Percentiles rank a stretch among this genome's conserved stretches.
Evolutionary conservation across 2,113 vertebrate species (phyloP).

Genomic region (Gorilla gorilla): DNA sequence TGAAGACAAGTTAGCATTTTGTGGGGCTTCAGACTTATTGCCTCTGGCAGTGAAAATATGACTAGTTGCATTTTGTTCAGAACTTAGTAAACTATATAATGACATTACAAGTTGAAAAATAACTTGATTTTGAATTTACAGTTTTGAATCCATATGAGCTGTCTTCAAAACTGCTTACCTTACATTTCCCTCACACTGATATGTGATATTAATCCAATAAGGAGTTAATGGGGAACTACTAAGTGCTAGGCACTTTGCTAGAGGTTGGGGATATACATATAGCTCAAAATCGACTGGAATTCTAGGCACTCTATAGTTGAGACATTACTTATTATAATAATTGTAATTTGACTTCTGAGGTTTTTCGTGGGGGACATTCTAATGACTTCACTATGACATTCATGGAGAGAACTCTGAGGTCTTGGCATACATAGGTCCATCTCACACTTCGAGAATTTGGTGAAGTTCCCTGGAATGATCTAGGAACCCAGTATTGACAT

Average conservation of each 20-base stretch:
- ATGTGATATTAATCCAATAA: background rate
- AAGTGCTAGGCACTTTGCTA: background rate
- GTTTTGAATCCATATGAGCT: background rate
- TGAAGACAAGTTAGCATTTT: slow-evolving; percentile 35
- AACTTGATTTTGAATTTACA: slow-evolving; percentile 44
- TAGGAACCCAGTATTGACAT: slow-evolving; percentile 6
- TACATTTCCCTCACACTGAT: background rate
- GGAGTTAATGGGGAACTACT: background rate
- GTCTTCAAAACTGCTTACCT: background rate
- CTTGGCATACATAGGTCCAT: background rate
- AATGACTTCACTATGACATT: slow-evolving; percentile 20
- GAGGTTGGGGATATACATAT: background rate
- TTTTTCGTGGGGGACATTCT: slow-evolving; percentile 5
- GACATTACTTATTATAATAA: background rate
- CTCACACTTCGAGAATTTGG: slow-evolving; percentile 9
- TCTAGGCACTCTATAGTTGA: background rate
- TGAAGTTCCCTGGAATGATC: slow-evolving; percentile 21
- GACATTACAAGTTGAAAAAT: slow-evolving; percentile 17
- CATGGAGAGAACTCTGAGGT: slow-evolving; percentile 5
- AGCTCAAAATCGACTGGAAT: background rate
- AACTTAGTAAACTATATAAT: slow-evolving; percentile 41
- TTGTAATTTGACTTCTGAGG: background rate
- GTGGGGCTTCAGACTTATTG: background rate
- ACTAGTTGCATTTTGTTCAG: slow-evolving; percentile 53
- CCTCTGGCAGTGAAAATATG: slow-evolving; percentile 37